Evolutionary conservation across 2,113 vertebrate species (phyloP).

Genomic region (Nipponia nippon): DNA sequence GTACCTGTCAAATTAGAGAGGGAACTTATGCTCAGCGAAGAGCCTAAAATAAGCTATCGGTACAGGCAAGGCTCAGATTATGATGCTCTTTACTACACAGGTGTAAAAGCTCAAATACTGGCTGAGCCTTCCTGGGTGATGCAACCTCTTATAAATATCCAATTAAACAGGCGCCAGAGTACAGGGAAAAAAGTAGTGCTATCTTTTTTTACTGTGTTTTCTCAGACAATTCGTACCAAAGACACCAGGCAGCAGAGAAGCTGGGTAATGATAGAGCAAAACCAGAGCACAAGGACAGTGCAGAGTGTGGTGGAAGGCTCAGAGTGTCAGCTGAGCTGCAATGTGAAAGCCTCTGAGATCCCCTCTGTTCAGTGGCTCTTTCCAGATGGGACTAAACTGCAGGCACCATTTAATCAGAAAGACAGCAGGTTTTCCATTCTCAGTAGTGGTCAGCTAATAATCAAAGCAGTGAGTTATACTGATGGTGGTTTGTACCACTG

Average conservation of each 20-base stretch:
- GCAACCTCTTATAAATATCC: slow-evolving; percentile 80
- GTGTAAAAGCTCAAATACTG: slow-evolving; percentile 77
- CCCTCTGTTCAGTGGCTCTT: slow-evolving; percentile 79
- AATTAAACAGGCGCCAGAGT: slow-evolving; percentile 82
- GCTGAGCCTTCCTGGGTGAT: slow-evolving; percentile 85
- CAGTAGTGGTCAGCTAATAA: slow-evolving; percentile 70
- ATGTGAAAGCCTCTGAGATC: slow-evolving; percentile 76
- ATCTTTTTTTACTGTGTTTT: slow-evolving; percentile 62
- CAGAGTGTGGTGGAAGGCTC: slow-evolving; percentile 73
- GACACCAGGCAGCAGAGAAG: slow-evolving; percentile 28
- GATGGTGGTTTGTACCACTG: slow-evolving; percentile 88
- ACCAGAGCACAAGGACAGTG: slow-evolving; percentile 13
- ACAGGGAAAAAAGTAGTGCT: slow-evolving; percentile 78
- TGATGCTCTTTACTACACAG: slow-evolving; percentile 86
- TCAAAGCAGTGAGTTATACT: slow-evolving; percentile 61
- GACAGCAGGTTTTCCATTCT: slow-evolving; percentile 75
- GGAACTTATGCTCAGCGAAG: slow-evolving; percentile 59
- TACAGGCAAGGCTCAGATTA: slow-evolving; percentile 82
- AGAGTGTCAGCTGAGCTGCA: slow-evolving; percentile 74
- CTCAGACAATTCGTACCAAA: slow-evolving; percentile 59
- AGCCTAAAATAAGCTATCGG: slow-evolving; percentile 64
- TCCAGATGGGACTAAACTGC: slow-evolving; percentile 78
- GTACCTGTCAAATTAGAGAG: slow-evolving; percentile 82
- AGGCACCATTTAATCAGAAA: slow-evolving; percentile 64
- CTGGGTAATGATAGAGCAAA: slow-evolving; percentile 86